These are phyloP conservation scores for Periplaneta americana DNA, from an alignment of 1,140 invertebrate species.

Conservation along the genomic window DNA sequence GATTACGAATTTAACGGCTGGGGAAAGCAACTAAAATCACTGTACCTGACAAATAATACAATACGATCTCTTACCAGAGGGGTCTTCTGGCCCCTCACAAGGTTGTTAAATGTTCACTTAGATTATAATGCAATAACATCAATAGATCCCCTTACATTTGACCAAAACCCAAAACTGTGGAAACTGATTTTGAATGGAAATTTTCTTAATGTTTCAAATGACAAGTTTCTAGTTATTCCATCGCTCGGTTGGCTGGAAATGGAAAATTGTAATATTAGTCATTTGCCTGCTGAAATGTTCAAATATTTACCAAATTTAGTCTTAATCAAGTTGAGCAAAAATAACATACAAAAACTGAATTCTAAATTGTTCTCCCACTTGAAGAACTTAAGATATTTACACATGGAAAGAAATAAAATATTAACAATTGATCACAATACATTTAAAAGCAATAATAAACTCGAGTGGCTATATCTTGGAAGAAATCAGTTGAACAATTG, in stretches of 20 bases:
- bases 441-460: neutral
- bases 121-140: neutral
- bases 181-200: neutral
- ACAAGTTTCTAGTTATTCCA: neutral
- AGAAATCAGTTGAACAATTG: neutral
- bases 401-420: neutral
- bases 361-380: neutral
- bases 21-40: neutral
- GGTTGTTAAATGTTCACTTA: neutral
- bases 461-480: neutral
- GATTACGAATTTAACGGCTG: neutral
- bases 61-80: neutral
- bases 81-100: neutral
- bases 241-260: neutral
- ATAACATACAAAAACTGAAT: neutral
- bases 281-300: neutral
- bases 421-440: neutral
- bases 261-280: neutral
- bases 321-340: neutral
- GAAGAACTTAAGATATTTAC: neutral
- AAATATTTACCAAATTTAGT: neutral
- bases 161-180: neutral
- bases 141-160: neutral
- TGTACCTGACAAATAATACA: neutral
- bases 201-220: neutral